phyloP scores from a whole-genome alignment of 2,888 invertebrate genomes.

The Tenthredo notha region DNA sequence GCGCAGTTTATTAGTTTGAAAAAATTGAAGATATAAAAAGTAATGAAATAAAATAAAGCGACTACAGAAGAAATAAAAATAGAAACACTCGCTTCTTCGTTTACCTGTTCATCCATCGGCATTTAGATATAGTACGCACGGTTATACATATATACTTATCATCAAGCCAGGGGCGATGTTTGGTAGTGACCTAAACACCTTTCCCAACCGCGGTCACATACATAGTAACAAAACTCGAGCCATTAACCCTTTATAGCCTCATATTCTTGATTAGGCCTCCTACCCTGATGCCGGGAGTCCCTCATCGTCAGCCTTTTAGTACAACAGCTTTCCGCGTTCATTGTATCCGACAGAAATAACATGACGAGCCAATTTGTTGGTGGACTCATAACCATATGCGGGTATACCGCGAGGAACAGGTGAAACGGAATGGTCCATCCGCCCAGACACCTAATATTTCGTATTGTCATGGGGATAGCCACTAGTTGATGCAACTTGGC shows the following conservation, averaged over 20 bases:
- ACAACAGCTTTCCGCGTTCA: constrained; percentile 4
- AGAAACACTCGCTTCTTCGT: not conserved
- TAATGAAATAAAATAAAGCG: not conserved
- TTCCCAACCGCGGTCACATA: not conserved
- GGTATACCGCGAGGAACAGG: too few species aligned
- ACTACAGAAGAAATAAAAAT: not conserved
- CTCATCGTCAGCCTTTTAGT: constrained; percentile 9
- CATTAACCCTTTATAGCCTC: constrained; percentile 31
- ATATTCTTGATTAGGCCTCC: constrained; percentile 1
- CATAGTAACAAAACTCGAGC: constrained; percentile 12
- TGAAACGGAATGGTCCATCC: too few species aligned
- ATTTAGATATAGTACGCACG: not conserved
- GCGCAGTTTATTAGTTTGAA: not conserved
- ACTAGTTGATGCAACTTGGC: too few species aligned
- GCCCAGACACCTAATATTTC: too few species aligned
- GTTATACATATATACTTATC: not conserved
- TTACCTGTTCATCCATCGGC: not conserved
- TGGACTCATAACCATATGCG: too few species aligned
- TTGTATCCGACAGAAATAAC: not conserved
- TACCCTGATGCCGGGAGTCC: constrained; percentile 16
- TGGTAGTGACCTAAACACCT: constrained; percentile 6
- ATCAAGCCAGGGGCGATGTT: not conserved
- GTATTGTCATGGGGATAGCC: too few species aligned
- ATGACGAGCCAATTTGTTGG: constrained; percentile 20
- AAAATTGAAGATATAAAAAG: not conserved